Conservation (phyloP, 2,888 invertebrate genomes). For the Branchipolynoe longqiensis region DNA sequence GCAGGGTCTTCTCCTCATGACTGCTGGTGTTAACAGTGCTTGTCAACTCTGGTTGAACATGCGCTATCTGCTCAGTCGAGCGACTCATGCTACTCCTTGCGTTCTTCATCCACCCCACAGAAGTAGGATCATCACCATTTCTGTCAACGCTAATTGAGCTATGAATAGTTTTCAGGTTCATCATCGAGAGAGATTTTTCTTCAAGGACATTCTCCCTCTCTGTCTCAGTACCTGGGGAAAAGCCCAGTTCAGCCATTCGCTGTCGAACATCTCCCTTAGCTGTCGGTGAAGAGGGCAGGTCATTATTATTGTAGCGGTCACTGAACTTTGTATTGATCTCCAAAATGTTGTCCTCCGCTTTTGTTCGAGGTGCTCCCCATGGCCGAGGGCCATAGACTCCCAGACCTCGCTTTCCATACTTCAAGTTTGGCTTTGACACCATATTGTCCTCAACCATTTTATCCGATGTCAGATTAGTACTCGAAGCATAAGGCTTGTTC, state of each 20-base stretch:
- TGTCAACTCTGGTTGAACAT: background rate
- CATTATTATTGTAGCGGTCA: constrained; percentile 14
- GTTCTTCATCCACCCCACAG: background rate
- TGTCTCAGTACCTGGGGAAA: constrained; percentile 71
- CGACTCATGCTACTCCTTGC: background rate
- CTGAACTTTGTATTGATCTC: background rate
- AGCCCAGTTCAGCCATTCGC: constrained; percentile 68
- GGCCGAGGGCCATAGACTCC: constrained; percentile 43
- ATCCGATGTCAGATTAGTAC: background rate
- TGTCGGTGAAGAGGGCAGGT: background rate
- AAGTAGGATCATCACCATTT: no score
- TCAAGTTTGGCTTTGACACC: background rate
- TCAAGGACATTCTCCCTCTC: constrained; percentile 74
- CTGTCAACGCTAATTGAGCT: background rate
- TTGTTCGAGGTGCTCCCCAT: constrained; percentile 33
- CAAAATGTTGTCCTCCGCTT: constrained; percentile 2
- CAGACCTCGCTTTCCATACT: background rate
- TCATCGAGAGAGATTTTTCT: constrained; percentile 75
- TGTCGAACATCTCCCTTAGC: background rate
- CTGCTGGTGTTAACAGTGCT: background rate
- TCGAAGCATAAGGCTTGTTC: background rate
- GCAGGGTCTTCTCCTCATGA: constrained; percentile 59
- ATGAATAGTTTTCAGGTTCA: constrained; percentile 67
- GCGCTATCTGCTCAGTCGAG: background rate
- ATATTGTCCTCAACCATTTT: constrained; percentile 7